Conservation (phyloP, 2,888 invertebrate species). For the Hartigia nigra region DNA sequence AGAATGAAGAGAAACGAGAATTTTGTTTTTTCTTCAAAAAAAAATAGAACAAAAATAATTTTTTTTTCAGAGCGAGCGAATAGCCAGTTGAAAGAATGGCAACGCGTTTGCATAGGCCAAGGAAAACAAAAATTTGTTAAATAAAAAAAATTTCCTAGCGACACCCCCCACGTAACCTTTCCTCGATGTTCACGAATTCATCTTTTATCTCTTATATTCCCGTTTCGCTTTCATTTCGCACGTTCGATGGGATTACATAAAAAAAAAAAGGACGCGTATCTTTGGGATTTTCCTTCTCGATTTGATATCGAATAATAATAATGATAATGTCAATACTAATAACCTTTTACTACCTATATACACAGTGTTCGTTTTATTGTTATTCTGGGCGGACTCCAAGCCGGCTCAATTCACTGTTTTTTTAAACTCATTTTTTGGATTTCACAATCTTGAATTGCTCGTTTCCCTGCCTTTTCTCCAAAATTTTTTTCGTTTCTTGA, state of each 20-base stretch:
- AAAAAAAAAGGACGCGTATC: constrained; percentile 3
- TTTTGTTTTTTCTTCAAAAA: not conserved
- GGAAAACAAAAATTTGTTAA: not conserved
- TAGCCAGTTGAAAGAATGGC: not conserved
- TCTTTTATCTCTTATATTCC: not conserved
- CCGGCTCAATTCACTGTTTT: not conserved
- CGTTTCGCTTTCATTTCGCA: not conserved
- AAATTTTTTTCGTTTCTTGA: not conserved
- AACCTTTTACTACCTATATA: constrained; percentile 13
- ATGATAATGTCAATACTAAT: constrained; percentile 6
- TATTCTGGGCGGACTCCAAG: constrained; percentile 7
- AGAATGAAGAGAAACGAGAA: not conserved
- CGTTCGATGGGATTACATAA: not conserved
- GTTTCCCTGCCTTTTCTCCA: not conserved
- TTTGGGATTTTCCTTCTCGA: constrained; percentile 9
- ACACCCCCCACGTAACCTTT: not conserved
- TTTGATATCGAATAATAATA: constrained; percentile 8
- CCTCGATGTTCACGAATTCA: not conserved
- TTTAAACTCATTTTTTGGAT: not conserved
- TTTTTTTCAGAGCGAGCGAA: not conserved
- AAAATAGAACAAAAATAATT: not conserved
- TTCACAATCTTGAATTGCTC: not conserved
- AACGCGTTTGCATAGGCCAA: not conserved
- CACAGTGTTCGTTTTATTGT: not conserved
- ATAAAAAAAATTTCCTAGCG: not conserved